Conservation (phyloP, 2,113 vertebrate genomes). For the Deroptyus accipitrinus region DNA sequence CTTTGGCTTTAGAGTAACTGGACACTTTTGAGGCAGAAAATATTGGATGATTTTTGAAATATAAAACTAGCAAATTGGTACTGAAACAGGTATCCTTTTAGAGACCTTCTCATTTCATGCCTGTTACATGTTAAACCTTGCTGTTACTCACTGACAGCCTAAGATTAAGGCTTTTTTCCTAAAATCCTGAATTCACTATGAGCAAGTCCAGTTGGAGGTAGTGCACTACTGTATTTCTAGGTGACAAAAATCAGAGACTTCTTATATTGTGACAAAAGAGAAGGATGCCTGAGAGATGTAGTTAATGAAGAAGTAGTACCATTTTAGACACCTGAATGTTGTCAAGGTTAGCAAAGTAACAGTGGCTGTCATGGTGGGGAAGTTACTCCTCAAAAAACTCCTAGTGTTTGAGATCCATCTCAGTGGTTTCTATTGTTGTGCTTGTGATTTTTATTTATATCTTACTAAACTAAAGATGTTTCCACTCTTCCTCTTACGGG, state of each 20-base stretch:
- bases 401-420: not conserved
- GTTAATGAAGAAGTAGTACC: not conserved
- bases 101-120: not conserved
- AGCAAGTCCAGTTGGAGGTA: not conserved
- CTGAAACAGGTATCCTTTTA: not conserved
- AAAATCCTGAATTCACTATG: not conserved
- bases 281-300: not conserved
- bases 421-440: not conserved
- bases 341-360: not conserved
- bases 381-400: not conserved
- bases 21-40: not conserved
- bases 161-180: not conserved
- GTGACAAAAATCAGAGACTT: not conserved
- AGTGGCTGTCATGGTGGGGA: not conserved
- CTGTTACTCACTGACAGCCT: not conserved
- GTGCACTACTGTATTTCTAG: not conserved
- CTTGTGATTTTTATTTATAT: not conserved
- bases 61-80: not conserved
- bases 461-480: not conserved
- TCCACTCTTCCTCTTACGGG: not conserved
- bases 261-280: not conserved
- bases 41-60: not conserved
- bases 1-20: not conserved
- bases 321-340: not conserved
- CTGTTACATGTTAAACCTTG: not conserved